phyloP scores from a whole-genome alignment of 2,888 invertebrate species.

The Pollenia angustigena region DNA sequence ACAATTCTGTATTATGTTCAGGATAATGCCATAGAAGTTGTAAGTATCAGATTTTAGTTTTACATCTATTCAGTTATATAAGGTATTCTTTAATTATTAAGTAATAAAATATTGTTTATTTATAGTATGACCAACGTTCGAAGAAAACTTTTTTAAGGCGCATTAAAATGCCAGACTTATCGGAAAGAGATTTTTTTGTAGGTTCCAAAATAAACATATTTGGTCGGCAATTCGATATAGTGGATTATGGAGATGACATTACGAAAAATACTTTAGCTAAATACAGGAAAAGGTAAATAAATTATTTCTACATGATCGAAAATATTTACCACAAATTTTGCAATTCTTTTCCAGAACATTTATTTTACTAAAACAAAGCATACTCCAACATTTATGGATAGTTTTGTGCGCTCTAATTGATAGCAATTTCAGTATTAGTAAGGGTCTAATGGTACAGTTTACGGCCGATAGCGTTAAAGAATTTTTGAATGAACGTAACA shows the following conservation, averaged over 20 bases:
- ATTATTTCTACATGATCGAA: background rate
- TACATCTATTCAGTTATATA: no score
- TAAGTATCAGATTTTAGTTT: constrained; percentile 81
- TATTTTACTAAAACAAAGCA: constrained; percentile 91
- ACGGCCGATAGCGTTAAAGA: constrained; percentile 87
- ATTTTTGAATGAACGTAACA: constrained; percentile 86
- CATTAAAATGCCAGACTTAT: constrained; percentile 88
- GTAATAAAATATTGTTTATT: background rate
- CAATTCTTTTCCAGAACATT: constrained; percentile 86
- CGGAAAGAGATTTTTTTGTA: constrained; percentile 88
- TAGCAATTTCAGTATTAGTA: constrained; percentile 87
- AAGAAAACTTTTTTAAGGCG: constrained; percentile 87
- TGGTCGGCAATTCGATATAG: constrained; percentile 89
- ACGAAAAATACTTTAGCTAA: constrained; percentile 86
- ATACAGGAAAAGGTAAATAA: constrained; percentile 87
- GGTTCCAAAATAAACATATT: constrained; percentile 90
- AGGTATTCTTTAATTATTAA: no score
- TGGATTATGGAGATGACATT: constrained; percentile 89
- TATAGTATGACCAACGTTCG: constrained; percentile 87
- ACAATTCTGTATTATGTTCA: constrained; percentile 90
- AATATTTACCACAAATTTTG: background rate
- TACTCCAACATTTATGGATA: constrained; percentile 89
- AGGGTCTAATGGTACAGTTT: constrained; percentile 90
- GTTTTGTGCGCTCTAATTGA: constrained; percentile 89
- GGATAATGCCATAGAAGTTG: constrained; percentile 93